Conservation (phyloP, 2,888 invertebrate genomes). For the Hipparchia sbordonii region DNA sequence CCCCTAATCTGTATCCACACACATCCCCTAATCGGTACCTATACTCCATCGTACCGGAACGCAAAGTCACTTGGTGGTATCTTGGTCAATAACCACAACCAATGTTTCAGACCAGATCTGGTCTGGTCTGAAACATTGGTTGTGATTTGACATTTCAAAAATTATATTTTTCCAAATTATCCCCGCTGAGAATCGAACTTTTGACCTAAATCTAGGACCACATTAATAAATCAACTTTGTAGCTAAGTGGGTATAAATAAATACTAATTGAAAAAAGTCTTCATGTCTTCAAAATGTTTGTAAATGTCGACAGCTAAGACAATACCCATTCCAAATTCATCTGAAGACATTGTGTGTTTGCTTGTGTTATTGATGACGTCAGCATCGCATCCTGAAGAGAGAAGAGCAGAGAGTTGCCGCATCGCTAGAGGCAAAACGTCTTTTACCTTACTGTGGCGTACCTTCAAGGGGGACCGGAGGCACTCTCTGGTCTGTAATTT, state of each 20-base stretch:
- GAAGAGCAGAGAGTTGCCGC: neutral
- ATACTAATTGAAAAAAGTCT: neutral
- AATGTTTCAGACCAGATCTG: too few relatives aligned
- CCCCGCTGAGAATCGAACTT: neutral
- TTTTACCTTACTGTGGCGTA: too few relatives aligned
- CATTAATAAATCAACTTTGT: neutral
- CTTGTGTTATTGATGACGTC: conserved; percentile 10
- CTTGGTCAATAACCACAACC: too few relatives aligned
- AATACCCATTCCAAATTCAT: conserved; percentile 15
- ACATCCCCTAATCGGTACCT: too few relatives aligned
- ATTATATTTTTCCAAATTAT: neutral
- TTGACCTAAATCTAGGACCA: neutral
- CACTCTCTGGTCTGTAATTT: neutral
- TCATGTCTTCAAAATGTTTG: conserved; percentile 9
- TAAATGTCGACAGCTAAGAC: conserved; percentile 4
- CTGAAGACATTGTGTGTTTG: neutral
- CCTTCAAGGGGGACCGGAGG: neutral
- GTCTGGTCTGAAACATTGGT: too few relatives aligned
- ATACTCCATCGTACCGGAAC: too few relatives aligned
- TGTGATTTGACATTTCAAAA: neutral
- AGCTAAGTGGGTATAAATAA: too few relatives aligned
- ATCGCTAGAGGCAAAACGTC: neutral
- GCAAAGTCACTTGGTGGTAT: too few relatives aligned
- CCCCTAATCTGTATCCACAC: too few relatives aligned
- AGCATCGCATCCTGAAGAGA: neutral